Base-by-base conservation (phyloP, 1,140 invertebrate species). In the Heliconius eleuchia region DNA sequence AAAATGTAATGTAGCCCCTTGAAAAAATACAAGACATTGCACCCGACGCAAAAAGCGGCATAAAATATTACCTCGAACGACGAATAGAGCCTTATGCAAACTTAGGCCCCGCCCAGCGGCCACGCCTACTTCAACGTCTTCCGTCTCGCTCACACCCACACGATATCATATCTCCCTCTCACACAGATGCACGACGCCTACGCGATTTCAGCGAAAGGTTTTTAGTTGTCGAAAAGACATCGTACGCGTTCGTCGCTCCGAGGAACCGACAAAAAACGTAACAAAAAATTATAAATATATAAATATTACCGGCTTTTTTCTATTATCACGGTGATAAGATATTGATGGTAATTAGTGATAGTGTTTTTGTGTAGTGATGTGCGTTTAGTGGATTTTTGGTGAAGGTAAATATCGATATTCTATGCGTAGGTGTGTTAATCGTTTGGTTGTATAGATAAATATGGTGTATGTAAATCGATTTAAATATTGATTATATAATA, bases 21-120 rank as follows among this genome's bases (percentile, higher is more conserved):
- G 87, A 87, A 92, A 92, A 91, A 92, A 87, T 66, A 39, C 80
- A 88, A 90, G 91, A 94, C 91, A 92, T 92, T 93, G 90, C 91
- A 89, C 89, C 80, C 79, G 23, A 0, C 9, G 83, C 89, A 92
- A 93, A 94, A 94, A 92, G 57, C 80, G 81, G 84, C 81, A 91
- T 90, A 89, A 91, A 88, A 91, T 88, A 92, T 83, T 78, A 83
- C 77, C 79, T 80, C 79, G 74, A 70, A 77, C 76, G 76, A 84
- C 81, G 73, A 80, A 80, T 87, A 82, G 75, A 84, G 79, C 78
- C 85, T 92, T 92, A 92, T 92, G 91, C 88, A 86, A 89, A 92
- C 87, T 89, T 89, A 89, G 72, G 83, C 92, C 86, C 85, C 91
- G 77, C 91, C 92, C 80, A 80, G 4, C 18, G 1, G 42, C 71